These are phyloP conservation scores for Babyrousa celebensis DNA, from an alignment of 2,797 vertebrate species.

Conservation along the genomic window DNA sequence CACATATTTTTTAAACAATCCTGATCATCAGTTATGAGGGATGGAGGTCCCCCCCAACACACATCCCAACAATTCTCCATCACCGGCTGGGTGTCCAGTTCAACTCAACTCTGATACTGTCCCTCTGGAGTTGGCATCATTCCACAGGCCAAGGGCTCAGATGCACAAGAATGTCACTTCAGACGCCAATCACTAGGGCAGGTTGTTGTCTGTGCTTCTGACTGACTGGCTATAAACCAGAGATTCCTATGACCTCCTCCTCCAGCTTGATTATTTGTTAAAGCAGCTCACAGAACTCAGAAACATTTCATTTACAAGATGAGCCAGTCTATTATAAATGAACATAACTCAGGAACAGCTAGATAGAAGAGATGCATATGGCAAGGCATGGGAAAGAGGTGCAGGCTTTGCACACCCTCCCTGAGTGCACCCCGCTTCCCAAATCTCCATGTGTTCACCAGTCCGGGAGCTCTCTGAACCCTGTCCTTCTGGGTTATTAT, in stretches of 20 bases:
- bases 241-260: not conserved
- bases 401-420: not conserved
- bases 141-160: not conserved
- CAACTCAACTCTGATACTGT: not conserved
- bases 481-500: not conserved
- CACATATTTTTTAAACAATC: slow-evolving; percentile 34
- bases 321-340: not conserved
- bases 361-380: not conserved
- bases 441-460: not conserved
- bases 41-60: not conserved
- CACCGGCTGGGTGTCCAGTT: not conserved
- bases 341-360: not conserved
- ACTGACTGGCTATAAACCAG: not conserved
- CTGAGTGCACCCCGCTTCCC: not conserved
- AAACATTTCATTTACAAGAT: not conserved
- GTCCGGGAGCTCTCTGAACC: not conserved
- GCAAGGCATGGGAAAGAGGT: not conserved
- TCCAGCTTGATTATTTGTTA: not conserved
- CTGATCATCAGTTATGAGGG: not conserved
- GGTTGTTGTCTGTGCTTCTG: not conserved
- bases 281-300: not conserved
- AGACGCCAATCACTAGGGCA: not conserved
- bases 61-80: not conserved
- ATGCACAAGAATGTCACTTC: not conserved
- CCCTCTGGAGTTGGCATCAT: not conserved